A percentile compares a stretch with the other conserved stretches of the same genome.
These are phyloP conservation scores for Peromyscus leucopus DNA, from an alignment of 2,113 vertebrate species.

Conservation along the genomic window DNA sequence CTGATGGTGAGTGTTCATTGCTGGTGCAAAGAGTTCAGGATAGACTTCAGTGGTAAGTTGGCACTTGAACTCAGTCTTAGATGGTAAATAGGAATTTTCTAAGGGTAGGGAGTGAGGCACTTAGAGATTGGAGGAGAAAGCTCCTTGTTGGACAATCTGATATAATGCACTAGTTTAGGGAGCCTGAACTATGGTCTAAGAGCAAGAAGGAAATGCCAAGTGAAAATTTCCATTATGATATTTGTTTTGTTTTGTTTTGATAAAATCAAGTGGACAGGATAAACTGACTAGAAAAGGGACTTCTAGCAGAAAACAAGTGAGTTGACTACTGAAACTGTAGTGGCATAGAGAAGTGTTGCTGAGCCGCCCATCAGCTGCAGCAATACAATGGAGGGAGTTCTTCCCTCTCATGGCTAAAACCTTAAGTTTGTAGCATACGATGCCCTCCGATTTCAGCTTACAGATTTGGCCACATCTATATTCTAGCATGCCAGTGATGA, in stretches of 20 bases:
- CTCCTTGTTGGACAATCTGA: not conserved
- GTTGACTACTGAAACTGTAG: not conserved
- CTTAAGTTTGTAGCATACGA: not conserved
- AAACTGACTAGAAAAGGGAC: not conserved
- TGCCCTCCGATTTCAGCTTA: not conserved
- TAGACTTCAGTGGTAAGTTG: not conserved
- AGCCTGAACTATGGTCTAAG: not conserved
- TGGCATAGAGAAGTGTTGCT: not conserved
- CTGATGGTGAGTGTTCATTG: not conserved
- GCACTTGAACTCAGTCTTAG: not conserved
- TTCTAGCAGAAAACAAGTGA: not conserved
- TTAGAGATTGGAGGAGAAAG: not conserved
- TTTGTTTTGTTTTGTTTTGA: not conserved
- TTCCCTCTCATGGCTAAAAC: not conserved
- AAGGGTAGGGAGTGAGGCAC: not conserved
- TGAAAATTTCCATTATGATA: not conserved
- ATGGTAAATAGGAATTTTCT: not conserved
- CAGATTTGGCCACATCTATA: not conserved
- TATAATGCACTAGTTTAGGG: not conserved
- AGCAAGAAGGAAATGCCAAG: not conserved
- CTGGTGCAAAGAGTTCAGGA: not conserved
- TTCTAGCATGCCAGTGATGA: not conserved
- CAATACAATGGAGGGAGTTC: not conserved
- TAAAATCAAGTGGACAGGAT: not conserved
- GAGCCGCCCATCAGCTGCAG: not conserved